A percentile compares a stretch with the other conserved stretches of the same genome.
Evolutionary conservation across 2,797 vertebrate species (phyloP).

Genomic region (Eleutherodactylus coqui): DNA sequence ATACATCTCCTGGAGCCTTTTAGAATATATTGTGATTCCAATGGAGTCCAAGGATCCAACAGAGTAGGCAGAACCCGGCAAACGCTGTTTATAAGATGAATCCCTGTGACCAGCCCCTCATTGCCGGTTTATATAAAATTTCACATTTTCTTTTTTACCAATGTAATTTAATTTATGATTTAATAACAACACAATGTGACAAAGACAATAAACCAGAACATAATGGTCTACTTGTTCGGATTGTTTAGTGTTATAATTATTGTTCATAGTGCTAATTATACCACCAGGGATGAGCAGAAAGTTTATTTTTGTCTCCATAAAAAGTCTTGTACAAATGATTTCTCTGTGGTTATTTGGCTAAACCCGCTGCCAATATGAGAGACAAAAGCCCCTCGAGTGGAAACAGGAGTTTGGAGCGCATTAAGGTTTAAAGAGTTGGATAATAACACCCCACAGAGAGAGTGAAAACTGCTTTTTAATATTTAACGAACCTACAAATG

Average conservation of each 20-base stretch:
- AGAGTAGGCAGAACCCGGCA: not conserved
- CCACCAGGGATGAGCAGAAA: constrained; percentile 57
- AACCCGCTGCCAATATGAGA: constrained; percentile 41
- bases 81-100: not conserved
- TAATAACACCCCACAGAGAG: constrained; percentile 37
- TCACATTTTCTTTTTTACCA: constrained; percentile 3
- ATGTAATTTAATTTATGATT: constrained; percentile 49
- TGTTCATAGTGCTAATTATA: constrained; percentile 56
- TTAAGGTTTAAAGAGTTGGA: constrained; percentile 39
- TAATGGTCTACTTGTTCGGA: constrained; percentile 55
- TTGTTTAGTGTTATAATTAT: constrained; percentile 54
- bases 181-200: constrained; percentile 31
- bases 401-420: constrained; percentile 39
- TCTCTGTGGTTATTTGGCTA: constrained; percentile 55
- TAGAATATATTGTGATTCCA: not conserved
- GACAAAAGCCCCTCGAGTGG: constrained; percentile 50
- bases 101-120: not conserved
- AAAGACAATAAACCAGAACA: constrained; percentile 49
- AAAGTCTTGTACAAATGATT: constrained; percentile 54
- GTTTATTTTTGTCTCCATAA: constrained; percentile 60
- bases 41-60: not conserved
- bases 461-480: constrained; percentile 16
- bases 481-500: constrained; percentile 14
- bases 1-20: not conserved
- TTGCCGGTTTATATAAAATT: constrained; percentile 4